Percentiles rank a stretch among this genome's conserved stretches.
Conservation (phyloP, 2,113 vertebrate species). For the Rhizomys pruinosus region DNA sequence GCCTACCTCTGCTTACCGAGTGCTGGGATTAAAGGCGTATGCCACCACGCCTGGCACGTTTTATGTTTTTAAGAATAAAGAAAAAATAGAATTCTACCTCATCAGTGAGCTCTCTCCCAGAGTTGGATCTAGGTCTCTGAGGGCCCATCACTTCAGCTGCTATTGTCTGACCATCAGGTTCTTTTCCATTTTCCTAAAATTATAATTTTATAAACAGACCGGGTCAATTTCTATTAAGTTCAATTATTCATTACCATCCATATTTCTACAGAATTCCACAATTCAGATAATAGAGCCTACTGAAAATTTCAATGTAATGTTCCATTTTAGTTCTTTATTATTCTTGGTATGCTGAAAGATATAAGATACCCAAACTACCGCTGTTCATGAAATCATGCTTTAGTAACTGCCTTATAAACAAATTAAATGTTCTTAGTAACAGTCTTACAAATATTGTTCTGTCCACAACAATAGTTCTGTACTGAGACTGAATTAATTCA, state of each 20-base stretch:
- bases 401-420: conserved; percentile 35
- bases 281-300: conserved; percentile 63
- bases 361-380: conserved; percentile 39
- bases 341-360: conserved; percentile 59
- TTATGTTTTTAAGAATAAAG: conserved; percentile 43
- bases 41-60: too few species aligned
- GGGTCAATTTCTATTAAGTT: conserved; percentile 65
- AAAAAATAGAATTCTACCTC: conserved; percentile 88
- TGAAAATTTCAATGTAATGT: conserved; percentile 65
- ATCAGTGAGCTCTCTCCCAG: conserved; percentile 97
- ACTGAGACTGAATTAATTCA: conserved; percentile 15
- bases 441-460: too few species aligned
- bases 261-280: conserved; percentile 56
- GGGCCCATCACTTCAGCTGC: conserved; percentile 91
- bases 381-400: conserved; percentile 38
- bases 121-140: conserved; percentile 96
- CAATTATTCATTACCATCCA: conserved; percentile 69
- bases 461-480: conserved; percentile 32
- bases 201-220: conserved; percentile 68
- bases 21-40: too few species aligned
- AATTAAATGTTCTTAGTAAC: conserved; percentile 40
- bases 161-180: conserved; percentile 88
- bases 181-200: conserved; percentile 93
- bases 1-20: too few species aligned
- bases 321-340: conserved; percentile 59